Base-by-base conservation (phyloP, 1,140 invertebrate genomes). In the Zaprionus taronus region DNA sequence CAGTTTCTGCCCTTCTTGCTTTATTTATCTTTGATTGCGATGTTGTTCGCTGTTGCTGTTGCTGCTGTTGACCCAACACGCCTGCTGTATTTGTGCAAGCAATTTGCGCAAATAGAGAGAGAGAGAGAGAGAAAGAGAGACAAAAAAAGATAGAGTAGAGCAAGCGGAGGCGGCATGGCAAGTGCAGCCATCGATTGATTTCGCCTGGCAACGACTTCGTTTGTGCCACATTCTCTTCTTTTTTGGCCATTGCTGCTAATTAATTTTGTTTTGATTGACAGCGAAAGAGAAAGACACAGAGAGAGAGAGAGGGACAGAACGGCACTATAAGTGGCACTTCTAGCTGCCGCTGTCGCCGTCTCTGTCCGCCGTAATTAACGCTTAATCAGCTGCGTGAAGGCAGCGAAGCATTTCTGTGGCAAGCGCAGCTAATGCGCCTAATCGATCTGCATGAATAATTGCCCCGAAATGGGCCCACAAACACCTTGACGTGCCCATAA, bases 391-490 rank as follows among this genome's bases (percentile, higher is more conserved):
- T 56, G 61, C 44, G 70, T 71, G 67, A 9, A 9, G 41, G 41
- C 82, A 80, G 71, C 73, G 80, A 78, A 77, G 80, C 83, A 75
- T 77, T 86, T 71, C 67, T 74, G 77, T 44, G 77, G 83, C 34
- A 17, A 47, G 83, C 28, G 60, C 49, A 53, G 64, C 67, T 72
- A 79, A 79, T 67, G 51, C 67, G 56, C 1, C 78, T 79, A 89
- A 89, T 89, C 84, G 84, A 90, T 76, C 81, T 83, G 78, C 84
- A 73, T 81, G 84, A 89, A 87, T 87, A 75, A 86, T 86, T 83
- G 69, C 53, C 55, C n/a, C 44, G 62, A 15, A 71, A 24, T 67
- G 68, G 9, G n/a, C 41, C 41, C 41, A 47, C 57, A 56, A 58
- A 65, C 55, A 74, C 69, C 61, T 65, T 66, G 44, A 24, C 24